Evolutionary conservation across 2,113 vertebrate species (phyloP).

Genomic region (Macaca fascicularis): DNA sequence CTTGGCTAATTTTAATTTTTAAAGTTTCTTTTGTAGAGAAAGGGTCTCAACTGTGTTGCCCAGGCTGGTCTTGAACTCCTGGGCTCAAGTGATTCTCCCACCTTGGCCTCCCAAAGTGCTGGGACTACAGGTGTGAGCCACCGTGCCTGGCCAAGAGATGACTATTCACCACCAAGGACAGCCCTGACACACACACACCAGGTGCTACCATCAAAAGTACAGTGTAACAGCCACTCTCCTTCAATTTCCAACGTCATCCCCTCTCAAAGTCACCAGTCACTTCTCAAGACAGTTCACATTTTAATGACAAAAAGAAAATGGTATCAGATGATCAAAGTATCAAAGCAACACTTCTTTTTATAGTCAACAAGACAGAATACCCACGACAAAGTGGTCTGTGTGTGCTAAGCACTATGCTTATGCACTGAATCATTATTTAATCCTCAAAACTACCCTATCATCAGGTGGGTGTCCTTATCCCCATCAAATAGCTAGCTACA

Average conservation of each 20-base stretch:
- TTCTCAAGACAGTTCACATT: not conserved
- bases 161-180: not conserved
- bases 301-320: not conserved
- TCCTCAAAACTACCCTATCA: not conserved
- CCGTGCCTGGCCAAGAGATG: not conserved
- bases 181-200: fast-evolving
- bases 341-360: not conserved
- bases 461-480: not conserved
- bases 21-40: too few relatives aligned
- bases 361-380: not conserved
- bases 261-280: not conserved
- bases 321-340: not conserved
- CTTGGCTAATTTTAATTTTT: too few relatives aligned
- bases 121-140: too few relatives aligned
- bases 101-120: too few relatives aligned
- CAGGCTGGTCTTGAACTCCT: too few relatives aligned
- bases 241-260: not conserved
- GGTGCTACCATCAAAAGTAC: fast-evolving
- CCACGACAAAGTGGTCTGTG: not conserved
- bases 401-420: not conserved
- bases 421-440: fast-evolving
- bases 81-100: too few relatives aligned
- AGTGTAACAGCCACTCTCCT: not conserved
- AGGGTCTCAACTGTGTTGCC: too few relatives aligned
- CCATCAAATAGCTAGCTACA: not conserved